phyloP scores from a whole-genome alignment of 2,888 invertebrate species.

The Sericinus montela region DNA sequence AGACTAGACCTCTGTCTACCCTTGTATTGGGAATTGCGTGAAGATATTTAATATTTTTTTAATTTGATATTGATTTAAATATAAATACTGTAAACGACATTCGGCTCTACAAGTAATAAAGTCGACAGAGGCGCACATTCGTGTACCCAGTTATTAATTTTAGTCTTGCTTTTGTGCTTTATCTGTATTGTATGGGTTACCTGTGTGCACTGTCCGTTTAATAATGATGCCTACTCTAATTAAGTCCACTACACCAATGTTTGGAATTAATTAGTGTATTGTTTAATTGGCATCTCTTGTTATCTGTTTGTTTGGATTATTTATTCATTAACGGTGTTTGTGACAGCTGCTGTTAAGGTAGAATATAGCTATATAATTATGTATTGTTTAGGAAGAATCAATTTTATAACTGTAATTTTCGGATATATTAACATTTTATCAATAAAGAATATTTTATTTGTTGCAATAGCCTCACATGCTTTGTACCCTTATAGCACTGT shows the following conservation, averaged over 20 bases:
- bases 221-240: conserved; percentile 60
- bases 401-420: no score
- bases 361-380: conserved; percentile 40
- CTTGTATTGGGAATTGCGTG: no score
- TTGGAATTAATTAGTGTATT: conserved; percentile 80
- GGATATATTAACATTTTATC: no score
- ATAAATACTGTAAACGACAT: no score
- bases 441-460: no score
- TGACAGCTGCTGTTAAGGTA: conserved; percentile 61
- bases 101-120: background rate
- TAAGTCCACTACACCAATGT: conserved; percentile 78
- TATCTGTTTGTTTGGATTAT: conserved; percentile 78
- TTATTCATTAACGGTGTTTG: conserved; percentile 76
- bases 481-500: no score
- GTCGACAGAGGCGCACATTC: conserved; percentile 18
- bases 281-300: conserved; percentile 80
- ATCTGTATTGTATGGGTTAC: conserved; percentile 34
- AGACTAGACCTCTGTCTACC: no score
- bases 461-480: no score
- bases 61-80: no score
- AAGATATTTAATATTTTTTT: no score
- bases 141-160: conserved; percentile 46
- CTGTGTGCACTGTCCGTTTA: conserved; percentile 38
- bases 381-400: no score
- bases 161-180: conserved; percentile 41